Conservation (phyloP, 2,113 vertebrate genomes). For the Tupaia chinensis region DNA sequence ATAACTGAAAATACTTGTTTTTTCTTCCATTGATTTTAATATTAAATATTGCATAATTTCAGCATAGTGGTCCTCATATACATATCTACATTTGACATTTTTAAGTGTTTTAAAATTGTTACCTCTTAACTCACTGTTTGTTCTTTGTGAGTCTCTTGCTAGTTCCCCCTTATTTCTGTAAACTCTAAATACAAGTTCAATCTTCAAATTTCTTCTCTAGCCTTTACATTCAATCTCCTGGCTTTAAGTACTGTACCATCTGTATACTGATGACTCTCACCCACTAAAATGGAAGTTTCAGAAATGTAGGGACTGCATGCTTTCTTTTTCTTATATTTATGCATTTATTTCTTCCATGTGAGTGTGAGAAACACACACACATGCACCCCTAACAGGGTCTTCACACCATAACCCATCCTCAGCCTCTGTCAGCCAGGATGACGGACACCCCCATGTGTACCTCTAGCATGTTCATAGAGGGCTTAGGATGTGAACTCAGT, state of each 20-base stretch:
- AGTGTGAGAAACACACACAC: too few species aligned
- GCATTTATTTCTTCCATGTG: too few species aligned
- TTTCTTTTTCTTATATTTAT: not conserved
- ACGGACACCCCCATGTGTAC: too few species aligned
- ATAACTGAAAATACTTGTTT: not conserved
- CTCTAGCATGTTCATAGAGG: too few species aligned
- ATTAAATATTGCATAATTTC: not conserved
- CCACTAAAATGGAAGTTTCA: not conserved
- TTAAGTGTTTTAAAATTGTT: not conserved
- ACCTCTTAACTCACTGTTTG: not conserved
- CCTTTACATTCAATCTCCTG: not conserved
- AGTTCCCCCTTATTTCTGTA: not conserved
- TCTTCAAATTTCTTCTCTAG: not conserved
- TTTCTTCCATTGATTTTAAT: not conserved
- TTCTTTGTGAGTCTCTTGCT: not conserved
- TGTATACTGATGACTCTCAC: not conserved
- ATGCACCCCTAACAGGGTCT: too few species aligned
- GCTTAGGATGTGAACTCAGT: too few species aligned
- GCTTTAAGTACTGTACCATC: not conserved
- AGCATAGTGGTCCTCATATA: not conserved
- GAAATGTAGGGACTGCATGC: not conserved
- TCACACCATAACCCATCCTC: too few species aligned
- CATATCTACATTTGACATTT: not conserved
- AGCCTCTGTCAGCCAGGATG: too few species aligned
- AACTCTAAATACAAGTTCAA: not conserved